Evolutionary conservation across 2,113 vertebrate species (phyloP), one percentile per base, ranked within the genome.

Genomic region (Trochalopteron elliotii): DNA sequence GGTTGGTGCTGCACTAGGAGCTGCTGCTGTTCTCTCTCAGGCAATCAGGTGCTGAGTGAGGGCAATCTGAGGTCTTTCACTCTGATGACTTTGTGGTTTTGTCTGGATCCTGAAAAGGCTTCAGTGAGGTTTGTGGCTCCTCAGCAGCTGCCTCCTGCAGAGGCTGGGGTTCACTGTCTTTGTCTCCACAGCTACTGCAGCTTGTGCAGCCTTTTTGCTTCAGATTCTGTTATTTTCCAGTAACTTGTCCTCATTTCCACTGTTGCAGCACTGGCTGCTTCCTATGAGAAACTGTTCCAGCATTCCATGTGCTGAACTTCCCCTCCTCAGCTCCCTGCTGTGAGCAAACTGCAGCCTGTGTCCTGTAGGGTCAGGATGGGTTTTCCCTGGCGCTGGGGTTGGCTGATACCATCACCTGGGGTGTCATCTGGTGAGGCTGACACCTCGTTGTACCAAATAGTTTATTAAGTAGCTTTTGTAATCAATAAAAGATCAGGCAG

Each of bases 111-210:
- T 24, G 39, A 59, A 55, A 45, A 71, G 47, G 25, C 49, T 39
- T n/a, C 12, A 6, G 24, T 2, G 35, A n/a, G 27, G 35, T 72
- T 25, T 60, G 45, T 76, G 47, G 11, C 57, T 81, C 50, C 18
- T 60, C 45, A 9, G 0, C 7, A 79, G 47, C 47, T 0, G 2
- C 1, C 0, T 75, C 23, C 22, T 30, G 90, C 15, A 4, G 68
- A 35, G 63, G 15, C 11, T 52, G 53, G 20, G 7, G 13, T 61
- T 61, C 0, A 1, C 8, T 39, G 31, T 56, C 49, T 81, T 76
- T 86, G 53, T 76, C 60, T 92, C 63, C 47, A 40, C 80, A 44
- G 33, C n/a, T 35, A 2, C 61, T n/a, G 67, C 57, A 45, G 13
- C 44, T 81, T 9, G 5, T 2, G 2, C 28, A 39, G 65, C 28